Conservation (phyloP, 2,113 vertebrate genomes). For the Tyto alba region DNA sequence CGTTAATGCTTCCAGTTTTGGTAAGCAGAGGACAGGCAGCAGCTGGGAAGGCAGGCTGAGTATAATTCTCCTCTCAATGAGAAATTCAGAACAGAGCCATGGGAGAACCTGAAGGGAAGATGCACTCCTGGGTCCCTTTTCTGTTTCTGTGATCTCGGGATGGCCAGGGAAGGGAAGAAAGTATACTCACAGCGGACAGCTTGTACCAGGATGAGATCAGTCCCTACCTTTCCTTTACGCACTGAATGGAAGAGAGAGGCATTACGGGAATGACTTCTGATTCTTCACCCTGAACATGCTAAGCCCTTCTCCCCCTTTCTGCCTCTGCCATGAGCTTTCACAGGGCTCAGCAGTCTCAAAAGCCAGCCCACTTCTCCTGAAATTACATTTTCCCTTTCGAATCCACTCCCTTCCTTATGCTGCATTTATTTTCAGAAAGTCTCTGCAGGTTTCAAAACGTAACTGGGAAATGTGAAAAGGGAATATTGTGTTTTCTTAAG, state of each 20-base stretch:
- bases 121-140: background rate
- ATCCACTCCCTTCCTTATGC: background rate
- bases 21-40: background rate
- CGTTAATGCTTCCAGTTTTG: background rate
- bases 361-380: background rate
- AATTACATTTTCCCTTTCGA: background rate
- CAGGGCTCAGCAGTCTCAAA: background rate
- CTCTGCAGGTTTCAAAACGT: background rate
- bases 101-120: background rate
- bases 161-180: background rate
- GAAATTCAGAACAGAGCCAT: background rate
- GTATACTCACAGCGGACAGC: background rate
- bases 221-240: background rate
- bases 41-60: background rate
- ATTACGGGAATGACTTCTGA: background rate
- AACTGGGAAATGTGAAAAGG: background rate
- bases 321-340: background rate
- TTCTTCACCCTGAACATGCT: background rate
- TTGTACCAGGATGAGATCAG: background rate
- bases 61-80: background rate
- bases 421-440: background rate
- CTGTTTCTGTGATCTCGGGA: background rate
- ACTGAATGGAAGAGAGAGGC: background rate
- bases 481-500: background rate
- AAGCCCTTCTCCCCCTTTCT: background rate